Evolutionary conservation across 2,797 vertebrate species (phyloP).

Genomic region (Pangasius larnaudii): DNA sequence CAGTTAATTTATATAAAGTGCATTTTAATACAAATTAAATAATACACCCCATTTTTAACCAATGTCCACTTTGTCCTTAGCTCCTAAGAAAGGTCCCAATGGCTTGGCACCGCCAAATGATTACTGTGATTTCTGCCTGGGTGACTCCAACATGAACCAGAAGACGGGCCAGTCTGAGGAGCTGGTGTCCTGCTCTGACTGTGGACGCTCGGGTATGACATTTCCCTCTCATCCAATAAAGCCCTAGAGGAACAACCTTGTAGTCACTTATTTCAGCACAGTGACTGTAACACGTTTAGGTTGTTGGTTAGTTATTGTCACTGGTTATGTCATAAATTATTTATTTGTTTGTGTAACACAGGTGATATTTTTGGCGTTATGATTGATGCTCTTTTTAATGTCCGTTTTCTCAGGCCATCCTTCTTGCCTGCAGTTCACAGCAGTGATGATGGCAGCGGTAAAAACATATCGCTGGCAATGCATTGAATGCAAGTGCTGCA

Average conservation of each 20-base stretch:
- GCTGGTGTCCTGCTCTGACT: constrained; percentile 95
- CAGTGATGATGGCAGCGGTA: constrained; percentile 95
- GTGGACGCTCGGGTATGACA: constrained; percentile 89
- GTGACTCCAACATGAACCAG: constrained; percentile 94
- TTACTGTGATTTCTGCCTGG: constrained; percentile 96
- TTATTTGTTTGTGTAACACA: not conserved
- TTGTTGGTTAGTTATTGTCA: not conserved
- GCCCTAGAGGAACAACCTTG: not conserved
- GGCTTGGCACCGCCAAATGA: constrained; percentile 93
- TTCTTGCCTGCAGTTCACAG: constrained; percentile 95
- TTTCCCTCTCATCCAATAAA: not conserved
- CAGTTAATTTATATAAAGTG: not conserved
- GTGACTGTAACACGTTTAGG: not conserved
- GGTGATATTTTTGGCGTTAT: not conserved
- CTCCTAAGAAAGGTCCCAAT: constrained; percentile 91
- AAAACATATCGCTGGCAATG: constrained; percentile 99
- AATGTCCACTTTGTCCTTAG: constrained; percentile 53
- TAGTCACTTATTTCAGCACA: not conserved
- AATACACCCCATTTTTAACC: not conserved
- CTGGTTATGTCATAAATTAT: not conserved
- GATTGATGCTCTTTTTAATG: not conserved
- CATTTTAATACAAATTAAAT: not conserved
- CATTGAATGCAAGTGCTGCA: constrained; percentile 98
- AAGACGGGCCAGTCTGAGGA: constrained; percentile 94
- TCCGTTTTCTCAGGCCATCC: constrained; percentile 82